These are phyloP conservation scores for Trichonephila clavata DNA, from an alignment of 1,140 invertebrate genomes.

Conservation along the genomic window DNA sequence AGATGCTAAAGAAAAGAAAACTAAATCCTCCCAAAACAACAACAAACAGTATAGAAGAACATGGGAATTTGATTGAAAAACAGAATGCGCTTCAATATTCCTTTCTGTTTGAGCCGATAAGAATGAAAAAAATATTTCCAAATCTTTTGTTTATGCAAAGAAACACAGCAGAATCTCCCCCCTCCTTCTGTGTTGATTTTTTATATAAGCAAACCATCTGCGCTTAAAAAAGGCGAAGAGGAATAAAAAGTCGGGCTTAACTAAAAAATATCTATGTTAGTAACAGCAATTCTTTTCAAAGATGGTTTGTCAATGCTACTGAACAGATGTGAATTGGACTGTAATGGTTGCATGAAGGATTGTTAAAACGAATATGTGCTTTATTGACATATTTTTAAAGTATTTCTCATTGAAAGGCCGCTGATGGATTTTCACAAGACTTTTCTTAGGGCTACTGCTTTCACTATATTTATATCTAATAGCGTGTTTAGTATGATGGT, in stretches of 20 bases:
- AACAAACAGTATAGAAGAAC: background rate
- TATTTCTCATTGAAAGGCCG: constrained; percentile 16
- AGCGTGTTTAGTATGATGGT: constrained; percentile 23
- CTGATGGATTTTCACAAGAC: constrained; percentile 34
- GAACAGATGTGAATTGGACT: constrained; percentile 29
- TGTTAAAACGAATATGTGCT: constrained; percentile 36
- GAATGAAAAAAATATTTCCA: constrained; percentile 54
- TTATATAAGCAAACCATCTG: constrained; percentile 13
- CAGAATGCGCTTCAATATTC: constrained; percentile 51
- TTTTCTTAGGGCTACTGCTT: background rate
- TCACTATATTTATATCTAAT: background rate
- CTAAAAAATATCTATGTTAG: constrained; percentile 52
- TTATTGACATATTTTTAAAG: constrained; percentile 49
- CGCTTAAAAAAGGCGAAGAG: constrained; percentile 27
- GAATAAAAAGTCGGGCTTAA: background rate
- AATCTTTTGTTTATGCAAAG: constrained; percentile 32
- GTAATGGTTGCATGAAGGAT: constrained; percentile 43
- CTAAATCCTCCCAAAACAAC: background rate
- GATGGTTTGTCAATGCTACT: background rate
- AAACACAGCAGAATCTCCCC: background rate
- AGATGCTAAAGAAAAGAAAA: background rate
- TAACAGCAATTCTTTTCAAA: constrained; percentile 46
- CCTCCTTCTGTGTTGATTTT: background rate
- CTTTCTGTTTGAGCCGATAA: constrained; percentile 6
- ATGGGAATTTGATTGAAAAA: constrained; percentile 60